Conservation (phyloP, 2,113 vertebrate genomes). For the Cacatua alba region DNA sequence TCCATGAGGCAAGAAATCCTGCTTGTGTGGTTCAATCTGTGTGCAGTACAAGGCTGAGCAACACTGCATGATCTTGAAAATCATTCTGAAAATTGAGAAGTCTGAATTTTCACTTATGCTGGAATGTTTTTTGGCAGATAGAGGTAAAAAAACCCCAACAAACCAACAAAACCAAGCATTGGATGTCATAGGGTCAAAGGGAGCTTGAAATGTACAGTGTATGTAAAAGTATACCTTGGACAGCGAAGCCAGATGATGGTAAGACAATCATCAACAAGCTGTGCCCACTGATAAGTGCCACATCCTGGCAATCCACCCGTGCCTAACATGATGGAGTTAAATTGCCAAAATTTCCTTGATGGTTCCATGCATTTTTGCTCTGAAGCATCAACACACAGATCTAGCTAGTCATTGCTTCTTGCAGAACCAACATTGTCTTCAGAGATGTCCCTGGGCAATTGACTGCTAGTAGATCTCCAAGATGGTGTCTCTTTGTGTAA, state of each 20-base stretch:
- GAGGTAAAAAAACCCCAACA: background rate
- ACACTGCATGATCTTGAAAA: background rate
- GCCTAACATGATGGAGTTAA: background rate
- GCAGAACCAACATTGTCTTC: accelerated
- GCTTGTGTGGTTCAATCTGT: background rate
- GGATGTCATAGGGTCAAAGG: background rate
- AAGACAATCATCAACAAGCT: background rate
- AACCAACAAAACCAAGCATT: background rate
- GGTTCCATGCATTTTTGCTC: background rate
- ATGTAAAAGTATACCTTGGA: background rate
- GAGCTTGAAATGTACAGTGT: background rate
- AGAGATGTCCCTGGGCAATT: background rate
- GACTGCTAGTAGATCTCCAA: background rate
- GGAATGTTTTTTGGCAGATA: background rate
- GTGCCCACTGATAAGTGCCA: background rate
- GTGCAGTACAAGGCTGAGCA: background rate
- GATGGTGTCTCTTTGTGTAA: background rate
- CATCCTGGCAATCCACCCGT: background rate
- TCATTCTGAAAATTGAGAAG: background rate
- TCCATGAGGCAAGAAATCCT: constrained; percentile 1
- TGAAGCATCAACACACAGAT: background rate
- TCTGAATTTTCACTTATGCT: background rate
- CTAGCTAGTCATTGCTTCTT: background rate
- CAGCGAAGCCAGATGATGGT: background rate
- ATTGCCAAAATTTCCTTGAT: background rate